These are phyloP conservation scores for Stegostoma tigrinum DNA, from an alignment of 2,113 vertebrate species.

Conservation along the genomic window DNA sequence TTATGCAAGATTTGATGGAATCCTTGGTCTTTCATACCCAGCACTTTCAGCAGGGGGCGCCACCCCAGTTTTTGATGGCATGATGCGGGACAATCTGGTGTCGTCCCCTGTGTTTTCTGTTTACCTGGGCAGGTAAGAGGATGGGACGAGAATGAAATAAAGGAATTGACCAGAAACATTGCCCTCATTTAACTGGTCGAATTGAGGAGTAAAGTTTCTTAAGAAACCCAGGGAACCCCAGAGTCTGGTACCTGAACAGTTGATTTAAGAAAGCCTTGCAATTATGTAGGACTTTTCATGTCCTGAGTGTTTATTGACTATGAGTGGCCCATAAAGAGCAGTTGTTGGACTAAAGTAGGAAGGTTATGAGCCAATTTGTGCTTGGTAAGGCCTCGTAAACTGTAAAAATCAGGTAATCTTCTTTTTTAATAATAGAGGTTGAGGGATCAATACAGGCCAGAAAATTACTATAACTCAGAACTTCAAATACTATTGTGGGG, in stretches of 20 bases:
- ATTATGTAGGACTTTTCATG: too few relatives aligned
- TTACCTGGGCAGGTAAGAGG: constrained; percentile 44
- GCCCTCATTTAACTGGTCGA: neutral
- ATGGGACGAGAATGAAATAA: neutral
- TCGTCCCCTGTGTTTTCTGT: constrained; percentile 53
- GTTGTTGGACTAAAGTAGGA: neutral
- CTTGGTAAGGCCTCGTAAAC: neutral
- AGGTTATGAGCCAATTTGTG: neutral
- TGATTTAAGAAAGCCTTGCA: neutral
- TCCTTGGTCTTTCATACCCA: constrained; percentile 57
- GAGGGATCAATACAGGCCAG: neutral
- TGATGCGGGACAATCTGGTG: constrained; percentile 54
- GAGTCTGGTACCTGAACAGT: neutral
- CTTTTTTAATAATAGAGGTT: neutral
- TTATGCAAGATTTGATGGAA: constrained; percentile 51
- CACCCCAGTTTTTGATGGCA: constrained; percentile 41
- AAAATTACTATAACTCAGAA: neutral
- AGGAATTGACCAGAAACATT: neutral
- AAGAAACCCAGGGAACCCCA: neutral
- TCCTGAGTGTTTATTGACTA: too few relatives aligned
- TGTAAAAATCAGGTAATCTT: neutral
- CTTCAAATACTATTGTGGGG: neutral
- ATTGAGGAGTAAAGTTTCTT: neutral
- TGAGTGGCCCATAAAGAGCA: neutral
- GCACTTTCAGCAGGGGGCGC: constrained; percentile 35